Percentiles rank a stretch among this genome's conserved stretches.
Conservation (phyloP, 2,888 invertebrate species). For the Euclidia mi region DNA sequence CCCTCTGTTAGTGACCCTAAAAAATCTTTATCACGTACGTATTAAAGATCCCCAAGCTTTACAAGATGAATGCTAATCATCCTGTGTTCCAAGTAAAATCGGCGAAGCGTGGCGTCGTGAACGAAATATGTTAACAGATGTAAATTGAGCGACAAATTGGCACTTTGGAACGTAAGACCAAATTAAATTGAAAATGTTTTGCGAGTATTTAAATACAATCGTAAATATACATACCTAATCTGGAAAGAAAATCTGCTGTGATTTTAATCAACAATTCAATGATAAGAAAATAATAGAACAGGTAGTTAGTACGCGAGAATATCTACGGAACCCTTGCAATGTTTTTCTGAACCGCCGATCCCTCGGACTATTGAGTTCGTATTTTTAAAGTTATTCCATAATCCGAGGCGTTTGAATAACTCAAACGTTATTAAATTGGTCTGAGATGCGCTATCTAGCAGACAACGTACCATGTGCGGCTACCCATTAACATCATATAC, state of each 20-base stretch:
- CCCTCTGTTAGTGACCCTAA: slow-evolving; percentile 6
- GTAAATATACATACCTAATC: neutral
- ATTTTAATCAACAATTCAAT: too few relatives aligned
- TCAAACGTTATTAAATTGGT: too few relatives aligned
- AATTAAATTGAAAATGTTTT: neutral
- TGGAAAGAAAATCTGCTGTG: neutral
- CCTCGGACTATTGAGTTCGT: too few relatives aligned
- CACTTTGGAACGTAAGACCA: slow-evolving; percentile 15
- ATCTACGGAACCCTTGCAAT: too few relatives aligned
- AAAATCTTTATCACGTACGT: slow-evolving; percentile 26
- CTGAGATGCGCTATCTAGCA: too few relatives aligned
- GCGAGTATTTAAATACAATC: neutral
- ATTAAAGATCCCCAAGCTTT: slow-evolving; percentile 25
- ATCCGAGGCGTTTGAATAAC: too few relatives aligned
- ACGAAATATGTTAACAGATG: slow-evolving; percentile 24
- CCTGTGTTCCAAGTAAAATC: slow-evolving; percentile 27
- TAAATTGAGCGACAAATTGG: slow-evolving; percentile 33
- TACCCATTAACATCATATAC: too few relatives aligned
- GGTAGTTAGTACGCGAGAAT: too few relatives aligned
- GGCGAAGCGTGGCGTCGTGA: slow-evolving; percentile 23
- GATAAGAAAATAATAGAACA: too few relatives aligned
- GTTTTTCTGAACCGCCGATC: too few relatives aligned
- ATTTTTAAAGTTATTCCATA: too few relatives aligned
- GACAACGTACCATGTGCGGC: too few relatives aligned
- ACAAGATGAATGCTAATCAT: slow-evolving; percentile 34